A percentile compares a stretch with the other conserved stretches of the same genome.
phyloP scores from a whole-genome alignment of 2,888 invertebrate species.

The Zhuqinia jingwanae region DNA sequence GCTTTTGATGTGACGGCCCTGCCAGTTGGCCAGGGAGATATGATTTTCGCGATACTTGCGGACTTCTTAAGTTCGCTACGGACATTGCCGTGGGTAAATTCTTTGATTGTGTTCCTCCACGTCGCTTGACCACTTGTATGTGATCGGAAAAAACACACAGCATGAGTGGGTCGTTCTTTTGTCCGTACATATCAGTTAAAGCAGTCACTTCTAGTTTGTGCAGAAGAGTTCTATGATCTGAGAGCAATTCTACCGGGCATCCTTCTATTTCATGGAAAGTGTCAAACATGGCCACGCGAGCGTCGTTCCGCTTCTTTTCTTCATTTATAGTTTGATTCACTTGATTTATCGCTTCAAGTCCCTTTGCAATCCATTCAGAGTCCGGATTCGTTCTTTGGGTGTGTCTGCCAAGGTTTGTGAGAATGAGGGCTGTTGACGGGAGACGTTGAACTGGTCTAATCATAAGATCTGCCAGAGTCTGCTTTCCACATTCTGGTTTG shows the following conservation, averaged over 20 bases:
- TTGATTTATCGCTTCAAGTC: slow-evolving; percentile 76
- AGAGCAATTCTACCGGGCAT: slow-evolving; percentile 74
- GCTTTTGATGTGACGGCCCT: slow-evolving; percentile 83
- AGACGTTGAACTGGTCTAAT: slow-evolving; percentile 98
- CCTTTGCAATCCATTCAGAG: slow-evolving; percentile 79
- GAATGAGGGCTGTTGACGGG: slow-evolving; percentile 96
- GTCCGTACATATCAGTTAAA: slow-evolving; percentile 75
- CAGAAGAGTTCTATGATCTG: slow-evolving; percentile 76
- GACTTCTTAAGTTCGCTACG: slow-evolving; percentile 77
- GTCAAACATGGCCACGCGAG: slow-evolving; percentile 97
- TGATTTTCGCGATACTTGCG: slow-evolving; percentile 76
- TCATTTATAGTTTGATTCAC: slow-evolving; percentile 99
- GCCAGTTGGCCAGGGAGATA: slow-evolving; percentile 70
- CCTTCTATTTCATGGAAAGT: slow-evolving; percentile 98
- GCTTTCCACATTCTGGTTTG: slow-evolving; percentile 97
- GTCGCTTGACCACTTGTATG: slow-evolving; percentile 77
- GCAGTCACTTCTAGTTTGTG: slow-evolving; percentile 77
- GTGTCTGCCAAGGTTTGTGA: slow-evolving; percentile 97
- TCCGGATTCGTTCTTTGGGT: slow-evolving; percentile 95
- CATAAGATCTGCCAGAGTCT: slow-evolving; percentile 96
- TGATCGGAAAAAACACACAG: slow-evolving; percentile 77
- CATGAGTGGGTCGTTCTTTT: slow-evolving; percentile 76
- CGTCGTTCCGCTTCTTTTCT: slow-evolving; percentile 97
- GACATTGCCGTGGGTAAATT: slow-evolving; percentile 73
- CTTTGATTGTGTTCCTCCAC: slow-evolving; percentile 69